Evolutionary conservation across 2,888 invertebrate species (phyloP).

Genomic region (Caenorhabditis sp.): DNA sequence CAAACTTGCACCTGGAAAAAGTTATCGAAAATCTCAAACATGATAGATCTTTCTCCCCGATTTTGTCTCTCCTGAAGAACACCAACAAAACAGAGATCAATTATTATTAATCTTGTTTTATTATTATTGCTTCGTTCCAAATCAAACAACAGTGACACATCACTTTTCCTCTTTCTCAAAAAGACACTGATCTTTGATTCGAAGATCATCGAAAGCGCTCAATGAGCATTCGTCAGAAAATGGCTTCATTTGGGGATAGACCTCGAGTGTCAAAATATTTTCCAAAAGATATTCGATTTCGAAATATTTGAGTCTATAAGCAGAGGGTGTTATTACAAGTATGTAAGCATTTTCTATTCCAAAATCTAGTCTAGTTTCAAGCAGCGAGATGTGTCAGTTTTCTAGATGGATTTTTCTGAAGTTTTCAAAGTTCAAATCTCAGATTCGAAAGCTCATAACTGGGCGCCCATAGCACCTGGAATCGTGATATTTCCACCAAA

Average conservation of each 20-base stretch:
- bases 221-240: background rate
- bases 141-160: background rate
- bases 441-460: no score
- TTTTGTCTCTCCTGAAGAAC: background rate
- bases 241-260: constrained; percentile 16
- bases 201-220: background rate
- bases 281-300: background rate
- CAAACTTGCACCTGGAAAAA: background rate
- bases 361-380: no score
- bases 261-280: background rate
- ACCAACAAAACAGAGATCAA: constrained; percentile 37
- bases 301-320: no score
- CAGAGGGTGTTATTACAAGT: no score
- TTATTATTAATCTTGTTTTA: background rate
- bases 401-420: no score
- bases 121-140: background rate
- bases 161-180: background rate
- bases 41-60: background rate
- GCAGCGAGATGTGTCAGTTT: no score
- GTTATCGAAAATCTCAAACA: background rate
- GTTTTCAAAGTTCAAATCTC: no score
- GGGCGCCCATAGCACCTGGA: no score
- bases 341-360: no score
- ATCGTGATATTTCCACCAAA: no score
- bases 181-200: constrained; percentile 36